Conservation (phyloP, 2,888 invertebrate species). For the Philhelius pedissequus region DNA sequence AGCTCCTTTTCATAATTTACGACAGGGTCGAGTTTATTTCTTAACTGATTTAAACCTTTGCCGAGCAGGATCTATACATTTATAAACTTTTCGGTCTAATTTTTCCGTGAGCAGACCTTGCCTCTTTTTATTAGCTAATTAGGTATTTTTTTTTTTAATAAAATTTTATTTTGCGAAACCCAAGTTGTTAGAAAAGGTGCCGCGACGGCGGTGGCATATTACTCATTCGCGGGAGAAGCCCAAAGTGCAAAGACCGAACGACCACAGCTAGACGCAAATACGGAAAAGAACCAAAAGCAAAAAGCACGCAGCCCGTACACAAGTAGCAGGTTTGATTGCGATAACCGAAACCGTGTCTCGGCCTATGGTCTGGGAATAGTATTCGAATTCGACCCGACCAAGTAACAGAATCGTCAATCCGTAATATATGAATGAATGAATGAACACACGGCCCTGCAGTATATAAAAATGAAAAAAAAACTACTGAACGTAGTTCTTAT, state of each 20-base stretch:
- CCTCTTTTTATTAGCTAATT: constrained; percentile 32
- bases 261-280: constrained; percentile 30
- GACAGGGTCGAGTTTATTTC: constrained; percentile 28
- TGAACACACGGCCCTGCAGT: constrained; percentile 27
- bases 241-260: constrained; percentile 12
- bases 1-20: constrained; percentile 36
- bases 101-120: not conserved
- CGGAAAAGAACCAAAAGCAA: not conserved
- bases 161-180: constrained; percentile 30
- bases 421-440: constrained; percentile 64
- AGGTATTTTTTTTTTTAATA: constrained; percentile 16
- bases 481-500: constrained; percentile 56
- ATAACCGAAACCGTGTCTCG: constrained; percentile 6
- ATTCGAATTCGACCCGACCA: constrained; percentile 42
- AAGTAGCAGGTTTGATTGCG: constrained; percentile 49
- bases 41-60: constrained; percentile 32
- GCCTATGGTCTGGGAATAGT: constrained; percentile 29
- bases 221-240: constrained; percentile 60
- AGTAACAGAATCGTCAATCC: constrained; percentile 41
- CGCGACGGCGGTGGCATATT: constrained; percentile 44
- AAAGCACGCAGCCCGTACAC: constrained; percentile 40
- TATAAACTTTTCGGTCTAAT: constrained; percentile 24
- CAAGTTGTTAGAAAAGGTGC: constrained; percentile 36
- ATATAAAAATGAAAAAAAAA: constrained; percentile 41
- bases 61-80: constrained; percentile 41